Conservation (phyloP, 2,888 invertebrate species). For the Nymphalis polychloros region DNA sequence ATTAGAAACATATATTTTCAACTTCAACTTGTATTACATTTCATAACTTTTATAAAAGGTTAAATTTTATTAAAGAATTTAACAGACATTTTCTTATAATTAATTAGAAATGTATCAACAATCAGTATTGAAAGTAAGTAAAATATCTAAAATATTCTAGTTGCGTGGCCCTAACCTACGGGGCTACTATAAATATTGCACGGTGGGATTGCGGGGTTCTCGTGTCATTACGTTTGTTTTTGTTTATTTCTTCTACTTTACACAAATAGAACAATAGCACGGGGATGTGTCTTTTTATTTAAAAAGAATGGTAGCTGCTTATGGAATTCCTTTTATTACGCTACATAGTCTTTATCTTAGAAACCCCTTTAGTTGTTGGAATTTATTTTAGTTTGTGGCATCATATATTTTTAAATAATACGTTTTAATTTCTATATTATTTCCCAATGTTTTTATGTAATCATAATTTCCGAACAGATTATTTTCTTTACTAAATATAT, state of each 20-base stretch:
- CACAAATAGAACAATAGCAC: conserved; percentile 21
- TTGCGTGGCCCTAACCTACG: conserved; percentile 6
- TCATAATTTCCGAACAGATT: too few species aligned
- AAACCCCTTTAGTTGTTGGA: neutral
- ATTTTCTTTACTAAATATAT: too few species aligned
- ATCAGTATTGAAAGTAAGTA: neutral
- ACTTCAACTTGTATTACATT: too few species aligned
- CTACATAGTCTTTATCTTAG: neutral
- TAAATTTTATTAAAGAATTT: too few species aligned
- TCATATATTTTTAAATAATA: neutral
- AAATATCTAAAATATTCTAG: neutral
- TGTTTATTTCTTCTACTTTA: conserved; percentile 25
- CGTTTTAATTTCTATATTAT: too few species aligned
- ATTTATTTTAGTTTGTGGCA: neutral
- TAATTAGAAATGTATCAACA: too few species aligned
- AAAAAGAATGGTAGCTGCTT: conserved; percentile 15
- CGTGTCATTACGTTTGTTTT: conserved; percentile 22
- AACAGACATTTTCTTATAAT: too few species aligned
- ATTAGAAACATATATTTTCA: too few species aligned
- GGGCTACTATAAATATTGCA: conserved; percentile 14
- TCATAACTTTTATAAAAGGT: too few species aligned
- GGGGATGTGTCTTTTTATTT: conserved; percentile 19
- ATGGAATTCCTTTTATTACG: conserved; percentile 14
- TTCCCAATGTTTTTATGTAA: too few species aligned
- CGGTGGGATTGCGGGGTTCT: conserved; percentile 12